Base-by-base conservation (phyloP, 2,113 vertebrate species). In the Oryzias javanicus region DNA sequence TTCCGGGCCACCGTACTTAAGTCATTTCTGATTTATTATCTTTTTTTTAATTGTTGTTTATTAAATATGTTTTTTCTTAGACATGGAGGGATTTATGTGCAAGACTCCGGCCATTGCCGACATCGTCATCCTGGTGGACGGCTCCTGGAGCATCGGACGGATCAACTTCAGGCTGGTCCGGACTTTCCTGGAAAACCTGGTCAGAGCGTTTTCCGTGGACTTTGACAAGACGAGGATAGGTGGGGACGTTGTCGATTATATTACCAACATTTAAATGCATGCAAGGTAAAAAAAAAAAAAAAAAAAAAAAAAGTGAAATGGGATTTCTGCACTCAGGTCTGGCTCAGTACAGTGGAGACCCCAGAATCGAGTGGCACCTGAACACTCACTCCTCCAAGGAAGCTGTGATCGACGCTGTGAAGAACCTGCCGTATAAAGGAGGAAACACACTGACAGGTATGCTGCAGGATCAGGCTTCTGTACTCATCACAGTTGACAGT, bases 71-170 rank as follows among this genome's bases (percentile, higher is more conserved):
- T 59, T 61, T 6, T 66, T 35, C 5, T 62, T 48, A 1, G 67
- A 76, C 89, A 93, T 89, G 35, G 88, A 60, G 7, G 86, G 88
- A 35, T 99, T 98, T 57, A 86, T 85, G 19, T 99, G 97, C 82
- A 90, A 91, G 84, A 93, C 90, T 3, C 86, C 94, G 35, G 93
- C 95, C 5, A 80, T 94, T 4, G 92, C 97, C 1, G 97, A 99
- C 82, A 95, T 99, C 2, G 95, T 98, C 25, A 95, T 99, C 61
- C 90, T 99, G 76, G 94, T 99, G 3, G 97, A 99, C 51, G 97
- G 97, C 1, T 99, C 97, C 3, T 99, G 97, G 97, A 99, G 97
- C 35, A 99, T 99, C 52, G 97, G 97, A 5, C 92, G 97, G 66
- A 93, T 94, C 81, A 99, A 99, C 88, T 99, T 99, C 90, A 88